These are phyloP conservation scores for Misgurnus mizolepis DNA, from an alignment of 2,113 vertebrate species.

Conservation along the genomic window DNA sequence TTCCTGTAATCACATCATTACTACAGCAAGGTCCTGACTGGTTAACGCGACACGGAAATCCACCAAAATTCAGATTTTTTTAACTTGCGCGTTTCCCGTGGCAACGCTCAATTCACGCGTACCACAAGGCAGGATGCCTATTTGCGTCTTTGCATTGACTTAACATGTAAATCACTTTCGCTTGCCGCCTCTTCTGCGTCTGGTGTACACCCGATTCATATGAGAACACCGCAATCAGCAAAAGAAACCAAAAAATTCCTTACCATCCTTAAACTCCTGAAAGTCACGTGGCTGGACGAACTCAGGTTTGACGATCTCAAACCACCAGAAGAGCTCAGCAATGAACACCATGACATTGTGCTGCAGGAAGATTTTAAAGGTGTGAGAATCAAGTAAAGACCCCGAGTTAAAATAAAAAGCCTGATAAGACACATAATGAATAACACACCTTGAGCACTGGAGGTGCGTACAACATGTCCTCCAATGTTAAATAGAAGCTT, in stretches of 20 bases:
- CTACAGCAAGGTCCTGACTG: no score
- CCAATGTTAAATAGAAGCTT: constrained; percentile 89
- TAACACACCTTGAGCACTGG: constrained; percentile 86
- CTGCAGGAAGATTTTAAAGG: constrained; percentile 62
- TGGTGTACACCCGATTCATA: no score
- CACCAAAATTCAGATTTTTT: no score
- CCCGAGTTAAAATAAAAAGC: background rate
- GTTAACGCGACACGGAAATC: no score
- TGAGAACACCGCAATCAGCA: background rate
- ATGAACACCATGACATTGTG: constrained; percentile 93
- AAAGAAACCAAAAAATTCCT: constrained; percentile 26
- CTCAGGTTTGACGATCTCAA: constrained; percentile 91
- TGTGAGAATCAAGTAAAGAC: background rate
- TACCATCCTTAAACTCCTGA: constrained; percentile 91
- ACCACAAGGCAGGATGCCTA: no score
- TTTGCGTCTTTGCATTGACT: no score
- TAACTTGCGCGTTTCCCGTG: no score
- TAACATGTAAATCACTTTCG: no score
- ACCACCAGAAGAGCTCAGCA: constrained; percentile 98
- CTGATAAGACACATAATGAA: background rate
- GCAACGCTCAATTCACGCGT: no score
- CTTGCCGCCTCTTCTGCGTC: no score
- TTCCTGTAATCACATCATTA: no score
- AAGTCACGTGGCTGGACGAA: constrained; percentile 91
- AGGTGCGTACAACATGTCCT: constrained; percentile 92